phyloP scores from a whole-genome alignment of 1,140 invertebrate species.

The Pygmarrhopalites habei region DNA sequence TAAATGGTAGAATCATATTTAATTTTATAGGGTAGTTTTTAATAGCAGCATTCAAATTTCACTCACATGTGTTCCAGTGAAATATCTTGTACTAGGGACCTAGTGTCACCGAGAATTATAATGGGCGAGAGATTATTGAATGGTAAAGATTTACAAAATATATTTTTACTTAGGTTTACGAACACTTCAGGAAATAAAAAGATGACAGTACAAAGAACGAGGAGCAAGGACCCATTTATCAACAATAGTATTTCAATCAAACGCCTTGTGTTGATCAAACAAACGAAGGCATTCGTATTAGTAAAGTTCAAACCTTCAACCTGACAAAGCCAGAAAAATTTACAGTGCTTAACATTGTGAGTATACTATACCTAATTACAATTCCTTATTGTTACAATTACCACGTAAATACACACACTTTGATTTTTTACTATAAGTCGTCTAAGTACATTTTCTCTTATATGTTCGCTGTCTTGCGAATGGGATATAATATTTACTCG shows the following conservation, averaged over 20 bases:
- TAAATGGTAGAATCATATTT: no score
- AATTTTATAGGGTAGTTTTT: no score
- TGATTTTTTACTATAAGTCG: no score
- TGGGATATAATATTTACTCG: no score
- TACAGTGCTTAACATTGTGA: slow-evolving; percentile 26
- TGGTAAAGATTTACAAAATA: no score
- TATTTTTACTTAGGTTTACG: slow-evolving; percentile 22
- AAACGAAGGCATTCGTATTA: slow-evolving; percentile 12
- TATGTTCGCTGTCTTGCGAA: neutral
- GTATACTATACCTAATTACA: neutral
- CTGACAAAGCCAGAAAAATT: slow-evolving; percentile 33
- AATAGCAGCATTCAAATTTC: no score
- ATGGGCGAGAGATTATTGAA: no score
- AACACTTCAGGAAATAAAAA: slow-evolving; percentile 20
- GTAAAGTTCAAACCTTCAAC: slow-evolving; percentile 15
- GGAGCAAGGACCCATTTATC: slow-evolving; percentile 20
- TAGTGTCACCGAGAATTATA: no score
- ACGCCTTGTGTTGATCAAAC: slow-evolving; percentile 24
- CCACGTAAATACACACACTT: no score
- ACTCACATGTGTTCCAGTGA: no score
- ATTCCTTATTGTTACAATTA: neutral
- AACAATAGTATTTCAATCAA: slow-evolving; percentile 30
- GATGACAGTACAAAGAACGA: slow-evolving; percentile 6
- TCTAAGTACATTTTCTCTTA: neutral
- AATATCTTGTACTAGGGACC: no score